These are phyloP conservation scores for Saccopteryx bilineata DNA, from an alignment of 2,113 vertebrate genomes.

Conservation along the genomic window DNA sequence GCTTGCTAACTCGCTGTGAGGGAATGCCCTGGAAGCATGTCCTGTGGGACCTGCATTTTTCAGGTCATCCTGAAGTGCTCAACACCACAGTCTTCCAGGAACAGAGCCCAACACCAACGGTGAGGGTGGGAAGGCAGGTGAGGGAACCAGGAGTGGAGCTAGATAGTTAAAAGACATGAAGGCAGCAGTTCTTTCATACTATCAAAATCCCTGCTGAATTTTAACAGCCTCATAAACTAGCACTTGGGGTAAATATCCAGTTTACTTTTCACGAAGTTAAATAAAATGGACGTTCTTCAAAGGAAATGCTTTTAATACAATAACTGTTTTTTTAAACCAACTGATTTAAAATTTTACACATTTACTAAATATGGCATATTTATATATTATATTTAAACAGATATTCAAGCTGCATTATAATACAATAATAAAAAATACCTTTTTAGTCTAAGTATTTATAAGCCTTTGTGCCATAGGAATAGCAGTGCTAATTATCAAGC, in stretches of 20 bases:
- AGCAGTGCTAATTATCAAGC: constrained; percentile 94
- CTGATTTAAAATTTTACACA: constrained; percentile 82
- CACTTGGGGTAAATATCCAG: constrained; percentile 55
- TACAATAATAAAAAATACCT: constrained; percentile 74
- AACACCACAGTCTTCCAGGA: background rate
- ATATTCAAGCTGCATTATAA: constrained; percentile 77
- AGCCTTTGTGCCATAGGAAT: constrained; percentile 89
- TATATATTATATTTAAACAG: constrained; percentile 86
- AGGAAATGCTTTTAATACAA: constrained; percentile 72
- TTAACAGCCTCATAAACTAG: background rate
- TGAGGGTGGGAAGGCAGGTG: background rate
- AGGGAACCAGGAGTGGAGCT: background rate
- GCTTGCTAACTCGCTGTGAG: background rate
- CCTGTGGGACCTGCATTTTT: background rate
- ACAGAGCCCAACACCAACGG: background rate
- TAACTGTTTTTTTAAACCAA: constrained; percentile 64
- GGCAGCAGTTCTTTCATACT: background rate
- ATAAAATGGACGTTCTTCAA: constrained; percentile 76
- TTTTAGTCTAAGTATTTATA: constrained; percentile 88
- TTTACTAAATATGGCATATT: constrained; percentile 84
- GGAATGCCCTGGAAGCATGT: background rate
- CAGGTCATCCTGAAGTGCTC: background rate
- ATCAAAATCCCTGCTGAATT: background rate
- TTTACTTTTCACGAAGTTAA: constrained; percentile 59
- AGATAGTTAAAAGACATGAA: background rate